Evolutionary conservation across 2,113 vertebrate genomes (phyloP).

Genomic region (Albula glossodonta): DNA sequence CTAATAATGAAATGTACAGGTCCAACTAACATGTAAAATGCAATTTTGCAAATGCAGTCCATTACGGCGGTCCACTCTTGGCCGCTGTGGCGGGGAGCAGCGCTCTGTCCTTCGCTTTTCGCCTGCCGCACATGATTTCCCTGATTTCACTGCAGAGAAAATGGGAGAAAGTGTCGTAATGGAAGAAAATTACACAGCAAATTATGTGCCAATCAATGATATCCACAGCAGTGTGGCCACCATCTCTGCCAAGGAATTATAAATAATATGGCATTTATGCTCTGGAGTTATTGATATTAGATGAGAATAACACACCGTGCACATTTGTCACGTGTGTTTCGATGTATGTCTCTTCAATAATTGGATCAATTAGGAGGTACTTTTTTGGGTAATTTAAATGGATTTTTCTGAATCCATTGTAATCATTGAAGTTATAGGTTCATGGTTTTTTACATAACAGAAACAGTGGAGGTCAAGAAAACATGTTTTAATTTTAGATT

Average conservation of each 20-base stretch:
- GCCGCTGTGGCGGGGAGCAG: too few relatives aligned
- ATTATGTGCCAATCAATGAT: not conserved
- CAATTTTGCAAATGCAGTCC: too few relatives aligned
- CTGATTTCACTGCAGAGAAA: not conserved
- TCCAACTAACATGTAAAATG: too few relatives aligned
- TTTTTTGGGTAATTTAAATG: not conserved
- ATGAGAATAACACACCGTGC: not conserved
- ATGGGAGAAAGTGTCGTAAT: not conserved
- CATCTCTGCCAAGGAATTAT: not conserved
- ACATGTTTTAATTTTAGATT: too few relatives aligned
- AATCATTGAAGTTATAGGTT: not conserved
- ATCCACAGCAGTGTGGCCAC: not conserved
- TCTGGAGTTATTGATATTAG: not conserved
- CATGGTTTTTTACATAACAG: too few relatives aligned
- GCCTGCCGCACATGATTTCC: too few relatives aligned
- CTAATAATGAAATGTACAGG: too few relatives aligned
- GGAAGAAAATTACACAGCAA: not conserved
- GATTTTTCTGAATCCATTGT: not conserved
- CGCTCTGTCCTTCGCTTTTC: too few relatives aligned
- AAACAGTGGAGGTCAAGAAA: too few relatives aligned
- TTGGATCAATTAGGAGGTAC: not conserved
- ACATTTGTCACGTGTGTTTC: not conserved
- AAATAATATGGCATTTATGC: not conserved
- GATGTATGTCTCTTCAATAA: not conserved
- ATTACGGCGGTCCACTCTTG: too few relatives aligned